Evolutionary conservation across 2,888 invertebrate species (phyloP).

Genomic region (Leptopilina drosophilae): DNA sequence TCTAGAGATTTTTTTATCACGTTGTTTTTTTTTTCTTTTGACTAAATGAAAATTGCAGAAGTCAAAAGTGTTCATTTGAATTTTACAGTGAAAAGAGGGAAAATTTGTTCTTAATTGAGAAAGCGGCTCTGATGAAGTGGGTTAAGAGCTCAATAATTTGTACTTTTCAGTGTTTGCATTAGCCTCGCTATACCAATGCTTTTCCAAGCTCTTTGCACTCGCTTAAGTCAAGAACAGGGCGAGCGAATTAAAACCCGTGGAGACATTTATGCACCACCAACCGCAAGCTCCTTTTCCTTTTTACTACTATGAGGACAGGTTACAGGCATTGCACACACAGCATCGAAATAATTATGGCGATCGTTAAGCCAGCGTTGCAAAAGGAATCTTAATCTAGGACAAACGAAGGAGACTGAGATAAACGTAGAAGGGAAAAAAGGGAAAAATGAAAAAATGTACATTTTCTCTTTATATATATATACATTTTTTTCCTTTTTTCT

Average conservation of each 20-base stretch:
- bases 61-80: too few relatives aligned
- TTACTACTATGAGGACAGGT: constrained; percentile 37
- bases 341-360: constrained; percentile 39
- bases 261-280: constrained; percentile 40
- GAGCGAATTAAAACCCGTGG: constrained; percentile 34
- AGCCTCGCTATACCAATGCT: background rate
- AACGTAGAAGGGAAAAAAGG: background rate
- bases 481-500: background rate
- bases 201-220: constrained; percentile 18
- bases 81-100: background rate
- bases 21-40: too few relatives aligned
- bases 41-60: too few relatives aligned
- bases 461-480: background rate
- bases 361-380: constrained; percentile 40
- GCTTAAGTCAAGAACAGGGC: constrained; percentile 12
- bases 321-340: constrained; percentile 39
- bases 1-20: too few relatives aligned
- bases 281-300: constrained; percentile 28
- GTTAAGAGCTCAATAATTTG: constrained; percentile 35
- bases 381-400: constrained; percentile 43
- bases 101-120: background rate
- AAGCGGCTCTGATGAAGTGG: background rate
- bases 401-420: constrained; percentile 27
- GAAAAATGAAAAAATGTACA: background rate
- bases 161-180: constrained; percentile 32